A percentile compares a stretch with the other conserved stretches of the same genome.
phyloP scores from a whole-genome alignment of 2,888 invertebrate genomes.

The Ernsta delagoae region DNA sequence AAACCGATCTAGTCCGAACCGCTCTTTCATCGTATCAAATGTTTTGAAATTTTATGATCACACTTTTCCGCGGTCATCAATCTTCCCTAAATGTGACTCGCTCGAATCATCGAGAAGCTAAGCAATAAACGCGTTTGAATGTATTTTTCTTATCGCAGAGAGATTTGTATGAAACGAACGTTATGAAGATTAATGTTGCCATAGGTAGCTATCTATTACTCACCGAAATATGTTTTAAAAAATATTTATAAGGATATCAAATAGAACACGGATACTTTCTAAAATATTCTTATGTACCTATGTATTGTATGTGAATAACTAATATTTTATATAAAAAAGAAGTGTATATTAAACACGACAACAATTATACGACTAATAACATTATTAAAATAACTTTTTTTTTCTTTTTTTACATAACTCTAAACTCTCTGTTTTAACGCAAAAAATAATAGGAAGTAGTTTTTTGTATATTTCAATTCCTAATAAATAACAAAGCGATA shows the following conservation, averaged over 20 bases:
- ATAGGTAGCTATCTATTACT: background rate
- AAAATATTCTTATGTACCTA: too few relatives aligned
- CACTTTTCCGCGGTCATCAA: constrained; percentile 31
- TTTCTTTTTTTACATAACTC: too few relatives aligned
- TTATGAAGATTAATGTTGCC: constrained; percentile 3
- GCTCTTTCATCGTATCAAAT: constrained; percentile 29
- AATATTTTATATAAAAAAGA: too few relatives aligned
- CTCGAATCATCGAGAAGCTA: constrained; percentile 9
- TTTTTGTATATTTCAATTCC: too few relatives aligned
- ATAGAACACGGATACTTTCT: background rate
- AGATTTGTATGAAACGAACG: background rate
- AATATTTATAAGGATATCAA: background rate
- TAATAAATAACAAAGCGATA: background rate
- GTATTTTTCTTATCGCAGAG: constrained; percentile 7
- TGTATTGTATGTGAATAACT: too few relatives aligned
- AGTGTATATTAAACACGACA: too few relatives aligned
- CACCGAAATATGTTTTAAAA: background rate
- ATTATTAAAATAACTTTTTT: too few relatives aligned
- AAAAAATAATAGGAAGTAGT: too few relatives aligned
- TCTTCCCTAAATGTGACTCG: constrained; percentile 16
- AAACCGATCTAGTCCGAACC: constrained; percentile 14
- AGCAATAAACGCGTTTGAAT: background rate
- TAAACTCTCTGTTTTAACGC: too few relatives aligned
- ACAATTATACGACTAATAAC: too few relatives aligned
- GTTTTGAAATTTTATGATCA: constrained; percentile 31